Conservation (phyloP, 2,888 invertebrate species). For the Leptothorax acervorum region DNA sequence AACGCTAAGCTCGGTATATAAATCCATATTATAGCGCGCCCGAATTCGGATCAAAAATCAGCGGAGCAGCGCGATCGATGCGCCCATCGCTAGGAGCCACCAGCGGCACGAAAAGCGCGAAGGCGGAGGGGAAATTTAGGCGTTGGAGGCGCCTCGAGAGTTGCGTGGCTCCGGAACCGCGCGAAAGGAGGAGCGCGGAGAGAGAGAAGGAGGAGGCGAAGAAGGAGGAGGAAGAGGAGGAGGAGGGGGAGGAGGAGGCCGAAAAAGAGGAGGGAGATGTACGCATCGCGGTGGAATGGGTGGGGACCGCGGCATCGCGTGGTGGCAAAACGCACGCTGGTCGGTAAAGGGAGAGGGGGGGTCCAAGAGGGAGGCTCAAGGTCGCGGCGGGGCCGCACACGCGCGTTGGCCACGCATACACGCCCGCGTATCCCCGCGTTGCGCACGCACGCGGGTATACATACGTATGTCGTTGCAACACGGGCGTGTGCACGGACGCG, state of each 20-base stretch:
- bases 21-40: neutral
- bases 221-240: slow-evolving; percentile 50
- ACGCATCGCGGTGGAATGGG: slow-evolving; percentile 65
- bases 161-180: slow-evolving; percentile 19
- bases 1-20: neutral
- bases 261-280: slow-evolving; percentile 57
- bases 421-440: slow-evolving; percentile 38
- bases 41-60: slow-evolving; percentile 32
- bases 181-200: slow-evolving; percentile 26
- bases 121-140: slow-evolving; percentile 63
- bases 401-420: slow-evolving; percentile 79
- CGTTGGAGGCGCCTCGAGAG: slow-evolving; percentile 62
- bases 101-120: slow-evolving; percentile 52
- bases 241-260: neutral
- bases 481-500: slow-evolving; percentile 65
- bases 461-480: slow-evolving; percentile 58
- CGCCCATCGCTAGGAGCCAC: slow-evolving; percentile 41
- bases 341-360: slow-evolving; percentile 34
- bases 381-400: slow-evolving; percentile 84
- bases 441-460: slow-evolving; percentile 68
- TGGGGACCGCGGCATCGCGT: slow-evolving; percentile 60
- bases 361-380: slow-evolving; percentile 80
- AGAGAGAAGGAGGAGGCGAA: slow-evolving; percentile 41
- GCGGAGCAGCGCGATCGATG: slow-evolving; percentile 43
- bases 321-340: slow-evolving; percentile 38